A percentile compares a stretch with the other conserved stretches of the same genome.
Conservation (phyloP, 2,113 vertebrate species). For the Rhynchopsitta pachyrhyncha region DNA sequence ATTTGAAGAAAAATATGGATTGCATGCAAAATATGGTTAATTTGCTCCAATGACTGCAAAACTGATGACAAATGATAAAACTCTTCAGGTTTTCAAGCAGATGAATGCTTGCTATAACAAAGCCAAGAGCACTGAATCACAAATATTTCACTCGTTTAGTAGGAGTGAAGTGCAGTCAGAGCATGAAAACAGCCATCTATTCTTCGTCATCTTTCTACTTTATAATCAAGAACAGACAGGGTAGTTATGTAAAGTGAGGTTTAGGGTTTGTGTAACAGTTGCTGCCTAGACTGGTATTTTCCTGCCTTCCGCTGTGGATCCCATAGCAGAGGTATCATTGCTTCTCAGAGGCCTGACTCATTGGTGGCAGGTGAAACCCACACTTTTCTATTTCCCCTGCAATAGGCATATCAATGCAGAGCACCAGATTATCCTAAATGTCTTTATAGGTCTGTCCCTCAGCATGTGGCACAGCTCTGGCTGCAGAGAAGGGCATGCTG, state of each 20-base stretch:
- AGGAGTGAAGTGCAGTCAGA: conserved; percentile 31
- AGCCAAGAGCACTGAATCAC: conserved; percentile 46
- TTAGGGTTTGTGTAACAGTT: not conserved
- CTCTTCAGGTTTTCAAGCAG: conserved; percentile 44
- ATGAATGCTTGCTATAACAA: conserved; percentile 50
- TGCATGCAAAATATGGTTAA: conserved; percentile 28
- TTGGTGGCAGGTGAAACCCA: not conserved
- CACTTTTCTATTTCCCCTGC: fast-evolving
- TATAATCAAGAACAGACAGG: not conserved
- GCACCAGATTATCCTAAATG: not conserved
- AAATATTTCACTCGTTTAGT: not conserved
- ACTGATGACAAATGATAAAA: conserved; percentile 50
- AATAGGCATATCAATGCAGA: fast-evolving
- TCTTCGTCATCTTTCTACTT: not conserved
- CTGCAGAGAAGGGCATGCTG: not conserved
- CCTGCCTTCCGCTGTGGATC: not conserved
- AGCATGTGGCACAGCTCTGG: not conserved
- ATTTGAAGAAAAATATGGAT: conserved; percentile 13
- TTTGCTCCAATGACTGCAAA: conserved; percentile 43
- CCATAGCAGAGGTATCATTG: not conserved
- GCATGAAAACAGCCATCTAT: not conserved
- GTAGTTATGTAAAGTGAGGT: not conserved
- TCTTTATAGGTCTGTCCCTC: not conserved
- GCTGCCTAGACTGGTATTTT: not conserved
- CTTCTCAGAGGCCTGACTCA: not conserved